phyloP scores from a whole-genome alignment of 2,888 invertebrate genomes.

The Drosophila buzzatii region DNA sequence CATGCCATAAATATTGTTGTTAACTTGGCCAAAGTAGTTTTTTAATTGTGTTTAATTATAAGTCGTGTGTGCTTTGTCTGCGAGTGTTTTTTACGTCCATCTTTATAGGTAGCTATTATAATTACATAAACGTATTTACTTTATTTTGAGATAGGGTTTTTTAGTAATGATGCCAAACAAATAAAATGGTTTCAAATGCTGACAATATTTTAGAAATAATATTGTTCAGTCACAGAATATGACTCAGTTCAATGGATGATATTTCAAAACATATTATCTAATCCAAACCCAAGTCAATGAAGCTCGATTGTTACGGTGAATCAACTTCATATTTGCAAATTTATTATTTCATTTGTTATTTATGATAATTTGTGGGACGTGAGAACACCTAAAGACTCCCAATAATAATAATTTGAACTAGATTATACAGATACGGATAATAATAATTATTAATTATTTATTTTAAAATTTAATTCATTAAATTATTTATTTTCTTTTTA shows the following conservation, averaged over 20 bases:
- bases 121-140: not conserved
- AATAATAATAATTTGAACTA: not conserved
- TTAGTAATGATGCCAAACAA: not conserved
- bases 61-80: not conserved
- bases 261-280: not conserved
- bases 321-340: not conserved
- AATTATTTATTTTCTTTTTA: too few species aligned
- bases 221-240: not conserved
- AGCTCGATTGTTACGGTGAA: not conserved
- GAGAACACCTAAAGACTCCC: not conserved
- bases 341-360: not conserved
- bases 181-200: not conserved
- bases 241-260: not conserved
- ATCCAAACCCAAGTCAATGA: not conserved
- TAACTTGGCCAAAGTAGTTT: not conserved
- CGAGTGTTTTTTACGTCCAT: not conserved
- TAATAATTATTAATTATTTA: not conserved
- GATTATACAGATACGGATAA: not conserved
- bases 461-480: too few species aligned
- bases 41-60: conserved; percentile 13
- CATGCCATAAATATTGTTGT: not conserved
- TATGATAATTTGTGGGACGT: not conserved
- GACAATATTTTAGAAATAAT: not conserved
- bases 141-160: not conserved
- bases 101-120: not conserved